Conservation (phyloP, 1,140 invertebrate genomes). For the Neotoxoptera formosana region DNA sequence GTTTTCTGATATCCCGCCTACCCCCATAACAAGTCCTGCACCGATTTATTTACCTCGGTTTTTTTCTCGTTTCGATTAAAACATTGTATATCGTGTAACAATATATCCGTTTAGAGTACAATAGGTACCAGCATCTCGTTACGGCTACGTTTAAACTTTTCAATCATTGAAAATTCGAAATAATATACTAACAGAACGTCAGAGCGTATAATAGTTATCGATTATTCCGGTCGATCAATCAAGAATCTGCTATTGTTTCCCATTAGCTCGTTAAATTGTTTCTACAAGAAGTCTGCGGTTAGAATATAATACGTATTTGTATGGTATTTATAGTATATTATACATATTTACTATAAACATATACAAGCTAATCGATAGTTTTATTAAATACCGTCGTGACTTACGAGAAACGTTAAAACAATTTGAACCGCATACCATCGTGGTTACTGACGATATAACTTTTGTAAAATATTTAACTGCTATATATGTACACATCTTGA, state of each 20-base stretch:
- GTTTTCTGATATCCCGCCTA: too few relatives aligned
- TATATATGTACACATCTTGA: neutral
- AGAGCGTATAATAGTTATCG: too few relatives aligned
- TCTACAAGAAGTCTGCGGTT: neutral
- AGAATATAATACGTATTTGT: neutral
- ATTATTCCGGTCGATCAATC: neutral
- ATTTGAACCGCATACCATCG: neutral
- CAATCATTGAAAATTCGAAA: neutral
- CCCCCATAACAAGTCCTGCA: too few relatives aligned
- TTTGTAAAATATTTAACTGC: neutral
- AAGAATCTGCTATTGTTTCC: too few relatives aligned
- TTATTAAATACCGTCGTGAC: neutral
- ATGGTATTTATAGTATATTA: neutral
- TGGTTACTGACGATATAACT: neutral
- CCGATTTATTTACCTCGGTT: too few relatives aligned
- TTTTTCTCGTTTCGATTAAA: neutral
- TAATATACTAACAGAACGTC: neutral
- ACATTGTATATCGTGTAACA: neutral
- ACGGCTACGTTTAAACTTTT: neutral
- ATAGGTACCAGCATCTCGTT: neutral
- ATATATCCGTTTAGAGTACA: neutral
- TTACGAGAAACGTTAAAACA: neutral
- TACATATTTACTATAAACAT: neutral
- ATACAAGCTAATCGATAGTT: neutral
- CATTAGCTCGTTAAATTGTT: neutral